These are phyloP conservation scores for Nycticorax nycticorax DNA, from an alignment of 2,113 vertebrate genomes.

Conservation along the genomic window DNA sequence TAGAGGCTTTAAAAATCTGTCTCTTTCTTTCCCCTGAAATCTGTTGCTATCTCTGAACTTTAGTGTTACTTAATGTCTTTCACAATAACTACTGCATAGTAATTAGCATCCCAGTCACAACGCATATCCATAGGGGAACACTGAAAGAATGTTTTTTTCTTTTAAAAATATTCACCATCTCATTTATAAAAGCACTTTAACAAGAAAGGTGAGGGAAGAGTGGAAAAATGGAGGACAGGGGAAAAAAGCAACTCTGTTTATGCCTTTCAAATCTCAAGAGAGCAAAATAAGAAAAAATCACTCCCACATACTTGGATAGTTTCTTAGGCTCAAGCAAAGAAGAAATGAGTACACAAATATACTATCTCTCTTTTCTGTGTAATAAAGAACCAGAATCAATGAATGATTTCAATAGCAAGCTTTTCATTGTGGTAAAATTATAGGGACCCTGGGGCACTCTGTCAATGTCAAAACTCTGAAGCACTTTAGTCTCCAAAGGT, in stretches of 20 bases:
- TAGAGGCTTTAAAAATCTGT: neutral
- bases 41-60: neutral
- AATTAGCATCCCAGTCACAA: neutral
- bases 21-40: neutral
- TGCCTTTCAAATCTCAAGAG: neutral
- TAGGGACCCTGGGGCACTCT: neutral
- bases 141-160: neutral
- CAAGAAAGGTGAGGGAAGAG: neutral
- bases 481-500: neutral
- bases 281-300: neutral
- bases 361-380: neutral
- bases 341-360: neutral
- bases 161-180: neutral
- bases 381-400: neutral
- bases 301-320: neutral
- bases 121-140: neutral
- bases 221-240: neutral
- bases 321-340: neutral
- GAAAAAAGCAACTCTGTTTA: neutral
- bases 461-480: conserved; percentile 2
- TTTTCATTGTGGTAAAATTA: neutral
- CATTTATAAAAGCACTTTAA: neutral
- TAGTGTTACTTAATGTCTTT: neutral
- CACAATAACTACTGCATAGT: neutral
- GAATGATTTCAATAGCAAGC: neutral